Evolutionary conservation across 2,113 vertebrate genomes (phyloP).

Genomic region (Phrynocephalus versicolor): DNA sequence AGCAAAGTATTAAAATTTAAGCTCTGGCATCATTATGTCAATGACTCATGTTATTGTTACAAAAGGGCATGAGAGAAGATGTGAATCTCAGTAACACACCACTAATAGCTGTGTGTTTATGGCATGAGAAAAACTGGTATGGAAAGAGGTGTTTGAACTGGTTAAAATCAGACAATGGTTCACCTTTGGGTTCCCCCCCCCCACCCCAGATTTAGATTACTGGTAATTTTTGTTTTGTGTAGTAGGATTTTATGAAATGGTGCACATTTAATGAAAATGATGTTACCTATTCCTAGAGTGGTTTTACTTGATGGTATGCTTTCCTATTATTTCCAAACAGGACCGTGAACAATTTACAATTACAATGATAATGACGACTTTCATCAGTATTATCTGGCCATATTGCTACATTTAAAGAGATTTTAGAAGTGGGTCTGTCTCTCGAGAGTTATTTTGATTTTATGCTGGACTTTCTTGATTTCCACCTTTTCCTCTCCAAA

Average conservation of each 20-base stretch:
- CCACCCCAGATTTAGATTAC: no score
- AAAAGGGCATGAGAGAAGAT: background rate
- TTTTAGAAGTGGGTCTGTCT: constrained; percentile 33
- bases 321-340: constrained; percentile 49
- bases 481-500: background rate
- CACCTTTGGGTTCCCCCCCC: constrained; percentile 18
- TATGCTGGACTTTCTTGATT: background rate
- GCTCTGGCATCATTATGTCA: background rate
- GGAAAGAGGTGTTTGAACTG: constrained; percentile 14
- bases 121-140: constrained; percentile 22
- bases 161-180: constrained; percentile 30
- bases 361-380: constrained; percentile 52
- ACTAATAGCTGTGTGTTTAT: background rate
- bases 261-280: constrained; percentile 37
- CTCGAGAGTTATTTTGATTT: constrained; percentile 3
- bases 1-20: background rate
- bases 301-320: constrained; percentile 48
- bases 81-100: background rate
- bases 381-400: constrained; percentile 41
- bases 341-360: constrained; percentile 45
- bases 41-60: no score
- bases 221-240: constrained; percentile 40
- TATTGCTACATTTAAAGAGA: constrained; percentile 48
- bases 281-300: constrained; percentile 45
- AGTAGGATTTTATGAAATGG: constrained; percentile 45